Evolutionary conservation across 2,113 vertebrate genomes (phyloP), one percentile per base, ranked within the genome.

Genomic region (Petaurus breviceps): DNA sequence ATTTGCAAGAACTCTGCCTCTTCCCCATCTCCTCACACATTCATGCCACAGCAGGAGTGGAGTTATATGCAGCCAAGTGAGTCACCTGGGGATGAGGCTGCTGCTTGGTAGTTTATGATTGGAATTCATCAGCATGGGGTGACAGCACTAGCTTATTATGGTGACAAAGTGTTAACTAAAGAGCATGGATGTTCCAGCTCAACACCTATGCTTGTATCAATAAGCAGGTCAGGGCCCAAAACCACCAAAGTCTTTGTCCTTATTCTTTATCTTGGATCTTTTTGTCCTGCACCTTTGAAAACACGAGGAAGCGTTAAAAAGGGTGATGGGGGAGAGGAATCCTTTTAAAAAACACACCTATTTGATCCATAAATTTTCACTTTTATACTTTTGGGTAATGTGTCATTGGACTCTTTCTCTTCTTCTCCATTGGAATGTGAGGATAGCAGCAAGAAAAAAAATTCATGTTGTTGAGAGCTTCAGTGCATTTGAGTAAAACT

Each of bases 61-160:
- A 53, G 53, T 52, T 43, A 28, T 84, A 93, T 47, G 95, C 92
- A 61, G 28, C 37, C n/a, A 24, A 57, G 90, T 90, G 43, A 95
- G 77, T 51, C 95, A 50, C 51, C 89, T 37, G 94, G 95, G 91
- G 54, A 93, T 94, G 89, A 95, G 68, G 92, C 93, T 94, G 94
- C 95, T 97, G 94, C 94, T 93, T 97, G 84, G 95, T 96, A 96
- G 90, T 84, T 97, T 68, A 92, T 68, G 93, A 95, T 16, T 43
- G 93, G 94, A 57, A 10, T 91, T 93, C 93, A 90, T 95, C 57
- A 91, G 91, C 77, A 24, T 53, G 22, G 5, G 19, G 51, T 94
- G 89, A 28, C 46, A 37, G 50, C 9, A 50, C 54, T 26, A 61
- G 92, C 54, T 51, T 84, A 28, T 84, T 84, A 52, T 31, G 90